Evolutionary conservation across 2,888 invertebrate genomes (phyloP).

Genomic region (Apamea monoglypha): DNA sequence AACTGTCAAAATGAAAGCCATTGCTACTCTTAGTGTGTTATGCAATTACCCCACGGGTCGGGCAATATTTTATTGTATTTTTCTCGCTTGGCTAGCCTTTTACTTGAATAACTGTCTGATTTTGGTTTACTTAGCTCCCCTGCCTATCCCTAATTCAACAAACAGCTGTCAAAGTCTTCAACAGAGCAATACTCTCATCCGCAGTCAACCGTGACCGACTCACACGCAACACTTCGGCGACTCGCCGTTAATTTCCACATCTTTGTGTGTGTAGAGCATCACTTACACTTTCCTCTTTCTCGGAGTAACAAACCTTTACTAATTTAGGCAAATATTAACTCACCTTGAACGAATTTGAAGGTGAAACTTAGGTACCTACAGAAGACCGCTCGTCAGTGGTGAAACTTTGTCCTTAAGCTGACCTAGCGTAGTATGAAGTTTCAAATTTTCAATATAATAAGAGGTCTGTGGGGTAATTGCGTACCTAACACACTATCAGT

Average conservation of each 20-base stretch:
- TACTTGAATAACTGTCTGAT: background rate
- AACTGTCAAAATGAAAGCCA: too few relatives aligned
- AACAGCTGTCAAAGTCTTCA: slow-evolving; percentile 11
- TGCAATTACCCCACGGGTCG: too few relatives aligned
- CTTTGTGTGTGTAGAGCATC: background rate
- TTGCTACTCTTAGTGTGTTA: too few relatives aligned
- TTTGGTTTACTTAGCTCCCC: background rate
- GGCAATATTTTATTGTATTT: too few relatives aligned
- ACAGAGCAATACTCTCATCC: slow-evolving; percentile 33
- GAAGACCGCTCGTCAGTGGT: background rate
- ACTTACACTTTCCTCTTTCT: slow-evolving; percentile 47
- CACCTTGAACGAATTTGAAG: background rate
- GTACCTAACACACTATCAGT: too few relatives aligned
- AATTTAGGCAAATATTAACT: slow-evolving; percentile 12
- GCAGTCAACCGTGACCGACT: slow-evolving; percentile 1
- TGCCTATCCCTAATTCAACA: background rate
- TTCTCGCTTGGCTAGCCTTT: background rate
- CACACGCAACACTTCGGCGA: slow-evolving; percentile 36
- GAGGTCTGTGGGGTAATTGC: too few relatives aligned
- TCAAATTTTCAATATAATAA: background rate
- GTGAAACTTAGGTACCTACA: background rate
- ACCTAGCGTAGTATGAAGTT: background rate
- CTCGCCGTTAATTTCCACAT: background rate
- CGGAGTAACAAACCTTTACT: slow-evolving; percentile 1
- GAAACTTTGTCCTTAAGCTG: background rate